Conservation (phyloP, 2,797 vertebrate species). For the Ceryle rudis region DNA sequence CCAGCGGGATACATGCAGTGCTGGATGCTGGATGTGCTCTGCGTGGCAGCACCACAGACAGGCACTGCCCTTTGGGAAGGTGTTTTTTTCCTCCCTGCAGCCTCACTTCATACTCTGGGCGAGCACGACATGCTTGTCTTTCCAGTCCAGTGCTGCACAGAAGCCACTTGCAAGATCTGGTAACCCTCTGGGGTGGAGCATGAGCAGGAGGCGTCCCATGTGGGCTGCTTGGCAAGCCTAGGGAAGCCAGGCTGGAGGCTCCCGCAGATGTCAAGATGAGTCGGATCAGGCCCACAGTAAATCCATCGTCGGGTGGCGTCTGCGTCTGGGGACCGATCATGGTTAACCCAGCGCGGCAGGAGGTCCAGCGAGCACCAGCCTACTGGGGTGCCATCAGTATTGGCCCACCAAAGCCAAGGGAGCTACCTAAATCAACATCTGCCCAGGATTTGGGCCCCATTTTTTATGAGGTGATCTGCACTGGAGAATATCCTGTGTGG, state of each 20-base stretch:
- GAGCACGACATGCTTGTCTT: rapidly evolving
- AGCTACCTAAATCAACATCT: background rate
- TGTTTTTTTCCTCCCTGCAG: background rate
- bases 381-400: background rate
- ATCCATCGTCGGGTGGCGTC: background rate
- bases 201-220: background rate
- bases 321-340: background rate
- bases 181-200: background rate
- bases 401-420: background rate
- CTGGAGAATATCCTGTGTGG: background rate
- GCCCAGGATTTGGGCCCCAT: background rate
- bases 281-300: background rate
- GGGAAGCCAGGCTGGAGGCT: background rate
- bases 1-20: background rate
- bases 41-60: background rate
- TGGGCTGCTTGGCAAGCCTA: background rate
- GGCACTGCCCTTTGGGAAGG: background rate
- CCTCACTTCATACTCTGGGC: background rate
- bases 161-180: background rate
- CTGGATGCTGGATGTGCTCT: background rate
- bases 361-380: background rate
- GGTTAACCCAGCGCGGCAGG: background rate
- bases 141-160: background rate
- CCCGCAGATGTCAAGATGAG: background rate
- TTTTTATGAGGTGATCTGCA: background rate